Conservation (phyloP, 2,113 vertebrate species). For the Scopus umbretta region DNA sequence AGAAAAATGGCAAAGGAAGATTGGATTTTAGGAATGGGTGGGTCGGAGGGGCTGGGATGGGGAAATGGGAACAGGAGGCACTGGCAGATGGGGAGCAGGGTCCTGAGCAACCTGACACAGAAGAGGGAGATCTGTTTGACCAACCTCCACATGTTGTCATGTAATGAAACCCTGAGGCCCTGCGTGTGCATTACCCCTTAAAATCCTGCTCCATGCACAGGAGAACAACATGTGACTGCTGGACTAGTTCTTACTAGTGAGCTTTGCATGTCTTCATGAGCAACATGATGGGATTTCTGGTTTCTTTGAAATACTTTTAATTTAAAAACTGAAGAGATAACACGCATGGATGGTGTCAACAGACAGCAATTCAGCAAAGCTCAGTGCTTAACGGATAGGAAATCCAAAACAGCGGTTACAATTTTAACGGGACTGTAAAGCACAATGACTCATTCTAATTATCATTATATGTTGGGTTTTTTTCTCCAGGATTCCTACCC, state of each 20-base stretch:
- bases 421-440: neutral
- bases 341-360: neutral
- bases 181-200: fast-evolving
- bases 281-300: neutral
- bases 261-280: neutral
- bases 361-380: neutral
- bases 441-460: neutral
- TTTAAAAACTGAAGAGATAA: neutral
- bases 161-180: neutral
- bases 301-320: neutral
- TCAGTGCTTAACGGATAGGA: neutral
- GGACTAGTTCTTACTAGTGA: neutral
- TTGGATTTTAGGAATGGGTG: neutral
- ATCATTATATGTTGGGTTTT: neutral
- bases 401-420: neutral
- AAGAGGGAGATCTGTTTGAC: neutral
- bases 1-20: neutral
- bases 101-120: neutral
- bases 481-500: neutral
- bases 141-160: neutral
- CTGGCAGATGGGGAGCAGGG: neutral
- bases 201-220: neutral
- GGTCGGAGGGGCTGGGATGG: neutral
- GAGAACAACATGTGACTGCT: neutral
- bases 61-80: neutral